A percentile compares a stretch with the other conserved stretches of the same genome.
Conservation (phyloP, 2,797 vertebrate species). For the Alfaro cultratus region DNA sequence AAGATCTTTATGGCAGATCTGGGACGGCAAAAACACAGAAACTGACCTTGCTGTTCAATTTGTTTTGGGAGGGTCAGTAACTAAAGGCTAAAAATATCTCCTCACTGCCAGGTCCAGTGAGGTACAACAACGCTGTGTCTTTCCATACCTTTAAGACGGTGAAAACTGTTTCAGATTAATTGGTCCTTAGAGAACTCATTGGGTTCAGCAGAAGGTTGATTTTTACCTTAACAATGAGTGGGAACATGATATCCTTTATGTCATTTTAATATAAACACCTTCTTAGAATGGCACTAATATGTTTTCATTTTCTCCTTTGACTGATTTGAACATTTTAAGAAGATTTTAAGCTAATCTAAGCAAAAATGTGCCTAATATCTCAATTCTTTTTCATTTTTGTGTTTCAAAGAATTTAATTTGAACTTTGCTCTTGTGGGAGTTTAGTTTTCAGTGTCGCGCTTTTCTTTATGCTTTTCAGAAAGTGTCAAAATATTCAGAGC, state of each 20-base stretch:
- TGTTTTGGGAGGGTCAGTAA: conserved; percentile 3
- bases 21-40: not conserved
- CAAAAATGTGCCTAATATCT: not conserved
- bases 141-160: not conserved
- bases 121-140: not conserved
- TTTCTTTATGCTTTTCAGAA: not conserved
- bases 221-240: not conserved
- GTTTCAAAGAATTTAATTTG: not conserved
- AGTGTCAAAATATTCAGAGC: not conserved
- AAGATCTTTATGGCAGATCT: conserved; percentile 2
- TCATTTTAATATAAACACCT: no score
- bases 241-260: not conserved
- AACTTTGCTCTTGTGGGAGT: not conserved
- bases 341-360: not conserved
- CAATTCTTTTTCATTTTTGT: not conserved
- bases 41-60: conserved; percentile 1
- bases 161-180: not conserved
- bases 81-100: conserved; percentile 12
- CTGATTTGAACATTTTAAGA: not conserved
- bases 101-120: not conserved
- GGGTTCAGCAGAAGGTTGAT: not conserved
- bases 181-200: not conserved
- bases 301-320: not conserved
- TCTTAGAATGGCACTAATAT: not conserved
- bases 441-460: not conserved